Evolutionary conservation across 2,797 vertebrate species (phyloP).

Genomic region (Megaceryle alcyon): DNA sequence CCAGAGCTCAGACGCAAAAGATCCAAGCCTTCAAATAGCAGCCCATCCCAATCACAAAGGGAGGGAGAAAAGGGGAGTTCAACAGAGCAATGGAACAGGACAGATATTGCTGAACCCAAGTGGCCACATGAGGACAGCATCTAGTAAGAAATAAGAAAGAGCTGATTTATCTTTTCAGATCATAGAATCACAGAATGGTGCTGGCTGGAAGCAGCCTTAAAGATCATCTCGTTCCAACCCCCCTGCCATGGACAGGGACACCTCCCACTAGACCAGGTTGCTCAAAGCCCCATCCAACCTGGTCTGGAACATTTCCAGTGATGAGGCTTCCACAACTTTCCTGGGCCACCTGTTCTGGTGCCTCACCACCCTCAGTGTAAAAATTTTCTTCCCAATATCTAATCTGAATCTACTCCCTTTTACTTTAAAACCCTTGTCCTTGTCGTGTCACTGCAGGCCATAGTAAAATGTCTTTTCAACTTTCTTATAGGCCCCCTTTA

Average conservation of each 20-base stretch:
- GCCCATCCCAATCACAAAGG: background rate
- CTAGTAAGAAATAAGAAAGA: background rate
- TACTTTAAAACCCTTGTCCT: background rate
- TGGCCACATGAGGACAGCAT: constrained; percentile 46
- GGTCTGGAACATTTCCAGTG: background rate
- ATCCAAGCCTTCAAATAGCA: background rate
- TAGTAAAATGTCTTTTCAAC: background rate
- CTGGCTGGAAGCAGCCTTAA: background rate
- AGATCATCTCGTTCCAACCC: background rate
- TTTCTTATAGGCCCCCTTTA: background rate
- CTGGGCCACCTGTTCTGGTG: too few species aligned
- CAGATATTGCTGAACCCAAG: background rate
- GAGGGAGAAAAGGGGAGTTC: background rate
- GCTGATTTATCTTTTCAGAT: background rate
- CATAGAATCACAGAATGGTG: background rate
- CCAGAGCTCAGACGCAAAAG: background rate
- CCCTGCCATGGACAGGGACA: background rate
- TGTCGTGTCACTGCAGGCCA: too few species aligned
- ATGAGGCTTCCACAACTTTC: background rate
- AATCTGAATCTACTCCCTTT: background rate
- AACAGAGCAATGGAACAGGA: background rate
- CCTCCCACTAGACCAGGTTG: background rate
- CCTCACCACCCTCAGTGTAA: background rate
- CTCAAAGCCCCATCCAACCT: background rate
- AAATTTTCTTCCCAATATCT: background rate